Evolutionary conservation across 2,888 invertebrate species (phyloP).

Genomic region (Autographa gamma): DNA sequence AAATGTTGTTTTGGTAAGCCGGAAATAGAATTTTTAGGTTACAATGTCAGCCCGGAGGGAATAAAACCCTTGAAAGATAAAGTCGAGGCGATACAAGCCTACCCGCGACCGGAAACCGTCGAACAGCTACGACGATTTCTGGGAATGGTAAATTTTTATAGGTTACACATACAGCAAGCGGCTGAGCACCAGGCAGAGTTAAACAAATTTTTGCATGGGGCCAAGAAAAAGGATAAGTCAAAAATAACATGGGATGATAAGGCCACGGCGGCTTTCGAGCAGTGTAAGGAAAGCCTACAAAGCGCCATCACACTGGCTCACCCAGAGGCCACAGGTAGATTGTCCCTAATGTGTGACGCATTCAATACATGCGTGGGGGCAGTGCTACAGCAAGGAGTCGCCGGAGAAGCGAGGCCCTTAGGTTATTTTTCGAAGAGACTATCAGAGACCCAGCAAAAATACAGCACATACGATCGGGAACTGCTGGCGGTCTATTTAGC

Average conservation of each 20-base stretch:
- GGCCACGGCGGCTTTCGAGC: constrained; percentile 14
- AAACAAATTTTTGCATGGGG: background rate
- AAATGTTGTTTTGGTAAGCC: constrained; percentile 5
- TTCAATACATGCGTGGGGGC: constrained; percentile 17
- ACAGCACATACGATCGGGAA: too few species aligned
- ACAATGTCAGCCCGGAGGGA: background rate
- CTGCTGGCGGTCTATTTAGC: too few species aligned
- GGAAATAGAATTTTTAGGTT: constrained; percentile 7
- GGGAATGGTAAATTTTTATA: background rate
- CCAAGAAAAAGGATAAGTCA: background rate
- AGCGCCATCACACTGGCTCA: too few species aligned
- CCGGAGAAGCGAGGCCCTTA: constrained; percentile 6
- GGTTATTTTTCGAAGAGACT: constrained; percentile 15
- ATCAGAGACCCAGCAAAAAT: background rate
- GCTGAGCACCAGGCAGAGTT: background rate
- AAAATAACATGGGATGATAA: background rate
- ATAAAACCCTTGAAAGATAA: background rate
- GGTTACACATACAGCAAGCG: background rate
- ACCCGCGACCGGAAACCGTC: background rate
- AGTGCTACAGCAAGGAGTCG: constrained; percentile 7
- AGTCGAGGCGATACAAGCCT: background rate
- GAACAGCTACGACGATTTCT: background rate
- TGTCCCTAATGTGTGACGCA: constrained; percentile 23
- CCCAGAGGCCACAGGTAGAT: too few species aligned
- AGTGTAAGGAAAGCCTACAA: too few species aligned